Conservation (phyloP, 2,113 vertebrate genomes). For the Ginglymostoma cirratum region DNA sequence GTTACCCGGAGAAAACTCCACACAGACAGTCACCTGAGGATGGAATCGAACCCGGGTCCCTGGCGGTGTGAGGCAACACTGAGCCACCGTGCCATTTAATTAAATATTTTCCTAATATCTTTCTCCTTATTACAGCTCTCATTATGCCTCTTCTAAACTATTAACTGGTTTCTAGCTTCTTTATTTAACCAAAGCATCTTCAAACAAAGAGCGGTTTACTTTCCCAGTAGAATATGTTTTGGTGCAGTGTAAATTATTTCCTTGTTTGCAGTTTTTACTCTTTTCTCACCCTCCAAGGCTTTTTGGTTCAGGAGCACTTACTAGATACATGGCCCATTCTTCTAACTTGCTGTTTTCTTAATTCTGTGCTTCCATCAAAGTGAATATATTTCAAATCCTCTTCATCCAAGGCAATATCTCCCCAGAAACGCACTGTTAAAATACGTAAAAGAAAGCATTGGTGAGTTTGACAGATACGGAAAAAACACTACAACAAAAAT, state of each 20-base stretch:
- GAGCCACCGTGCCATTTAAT: background rate
- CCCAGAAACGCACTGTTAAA: conserved; percentile 43
- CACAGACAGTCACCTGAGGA: too few relatives aligned
- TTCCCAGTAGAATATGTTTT: too few relatives aligned
- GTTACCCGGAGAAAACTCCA: too few relatives aligned
- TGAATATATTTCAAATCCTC: conserved; percentile 43
- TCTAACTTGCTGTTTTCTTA: background rate
- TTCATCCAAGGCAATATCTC: conserved; percentile 45
- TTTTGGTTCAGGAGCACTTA: background rate
- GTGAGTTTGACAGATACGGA: too few relatives aligned
- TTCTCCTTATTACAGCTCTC: background rate
- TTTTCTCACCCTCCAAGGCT: too few relatives aligned
- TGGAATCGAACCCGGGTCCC: too few relatives aligned
- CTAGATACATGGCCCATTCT: background rate
- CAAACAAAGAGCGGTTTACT: background rate
- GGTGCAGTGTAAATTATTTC: too few relatives aligned
- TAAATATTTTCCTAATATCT: background rate
- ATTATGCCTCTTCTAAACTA: background rate
- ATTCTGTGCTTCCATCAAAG: conserved; percentile 32
- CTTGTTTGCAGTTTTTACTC: background rate
- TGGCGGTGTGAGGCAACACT: background rate
- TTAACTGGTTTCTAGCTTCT: background rate
- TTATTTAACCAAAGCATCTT: background rate
- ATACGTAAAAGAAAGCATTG: background rate
- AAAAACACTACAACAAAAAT: background rate